These are phyloP conservation scores for Aleiodes leptofemur DNA, from an alignment of 2,888 invertebrate species.

Conservation along the genomic window DNA sequence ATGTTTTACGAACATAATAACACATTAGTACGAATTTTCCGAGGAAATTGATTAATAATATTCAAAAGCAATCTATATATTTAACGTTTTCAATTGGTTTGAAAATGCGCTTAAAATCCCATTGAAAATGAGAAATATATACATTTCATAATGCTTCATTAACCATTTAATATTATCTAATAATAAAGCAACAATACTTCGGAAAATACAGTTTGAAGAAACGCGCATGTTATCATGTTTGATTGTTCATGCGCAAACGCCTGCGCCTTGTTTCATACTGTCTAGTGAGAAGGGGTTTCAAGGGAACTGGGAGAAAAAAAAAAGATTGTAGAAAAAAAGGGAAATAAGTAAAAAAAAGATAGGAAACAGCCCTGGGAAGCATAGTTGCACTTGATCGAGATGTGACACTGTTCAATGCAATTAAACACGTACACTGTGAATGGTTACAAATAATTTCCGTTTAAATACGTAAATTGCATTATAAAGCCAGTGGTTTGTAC, in stretches of 20 bases:
- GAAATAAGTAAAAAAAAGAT: slow-evolving; percentile 28
- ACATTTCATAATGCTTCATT: not conserved
- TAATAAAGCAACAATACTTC: not conserved
- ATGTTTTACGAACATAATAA: not conserved
- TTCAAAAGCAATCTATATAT: too few species aligned
- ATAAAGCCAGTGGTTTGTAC: slow-evolving; percentile 26
- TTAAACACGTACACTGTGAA: not conserved
- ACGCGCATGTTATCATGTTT: slow-evolving; percentile 6
- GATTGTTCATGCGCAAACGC: slow-evolving; percentile 39
- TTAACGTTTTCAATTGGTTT: too few species aligned
- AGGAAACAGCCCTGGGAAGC: slow-evolving; percentile 37
- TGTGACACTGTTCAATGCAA: slow-evolving; percentile 34
- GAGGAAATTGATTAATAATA: too few species aligned
- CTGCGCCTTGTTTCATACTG: slow-evolving; percentile 31
- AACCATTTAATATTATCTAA: not conserved
- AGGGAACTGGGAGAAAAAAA: slow-evolving; percentile 14
- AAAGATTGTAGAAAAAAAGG: slow-evolving; percentile 4
- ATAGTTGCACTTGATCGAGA: slow-evolving; percentile 36
- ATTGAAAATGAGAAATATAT: too few species aligned
- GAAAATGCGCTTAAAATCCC: too few species aligned
- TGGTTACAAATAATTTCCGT: not conserved
- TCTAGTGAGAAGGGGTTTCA: slow-evolving; percentile 11
- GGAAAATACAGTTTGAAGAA: not conserved
- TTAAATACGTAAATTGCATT: not conserved
- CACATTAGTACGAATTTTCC: too few species aligned